Conservation (phyloP, 2,888 invertebrate species). For the Pandemis cinnamomeana region DNA sequence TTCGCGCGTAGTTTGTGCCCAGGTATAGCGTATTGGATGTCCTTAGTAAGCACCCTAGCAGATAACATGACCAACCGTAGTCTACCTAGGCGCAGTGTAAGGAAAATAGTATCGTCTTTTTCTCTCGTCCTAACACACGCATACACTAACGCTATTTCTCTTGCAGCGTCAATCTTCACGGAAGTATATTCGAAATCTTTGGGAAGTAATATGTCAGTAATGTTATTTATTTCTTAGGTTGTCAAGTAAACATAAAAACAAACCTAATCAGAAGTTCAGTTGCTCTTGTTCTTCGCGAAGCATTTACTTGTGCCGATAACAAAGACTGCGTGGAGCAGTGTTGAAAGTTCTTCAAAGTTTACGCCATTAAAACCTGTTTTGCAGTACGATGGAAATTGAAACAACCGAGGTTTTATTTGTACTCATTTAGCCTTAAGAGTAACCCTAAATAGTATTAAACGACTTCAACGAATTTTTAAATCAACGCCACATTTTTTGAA, state of each 20-base stretch:
- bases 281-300: constrained; percentile 61
- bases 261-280: constrained; percentile 66
- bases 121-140: too few relatives aligned
- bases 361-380: constrained; percentile 20
- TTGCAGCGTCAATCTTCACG: too few relatives aligned
- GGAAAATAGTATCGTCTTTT: too few relatives aligned
- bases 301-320: constrained; percentile 57
- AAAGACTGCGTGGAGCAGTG: constrained; percentile 52
- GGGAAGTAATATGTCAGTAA: constrained; percentile 28
- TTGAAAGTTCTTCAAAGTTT: constrained; percentile 19
- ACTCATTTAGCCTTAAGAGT: not conserved
- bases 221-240: constrained; percentile 40
- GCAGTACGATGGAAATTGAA: constrained; percentile 6
- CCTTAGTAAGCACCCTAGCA: not conserved
- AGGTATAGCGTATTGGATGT: not conserved
- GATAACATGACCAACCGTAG: too few relatives aligned
- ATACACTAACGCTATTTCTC: too few relatives aligned
- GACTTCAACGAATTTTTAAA: not conserved
- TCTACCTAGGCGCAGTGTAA: too few relatives aligned
- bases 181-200: too few relatives aligned
- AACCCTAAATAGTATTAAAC: not conserved
- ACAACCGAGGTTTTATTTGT: not conserved
- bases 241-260: constrained; percentile 54
- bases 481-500: not conserved
- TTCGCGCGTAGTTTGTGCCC: not conserved